phyloP scores from a whole-genome alignment of 92 coral and sea anemone species.

The Montipora capitata region DNA sequence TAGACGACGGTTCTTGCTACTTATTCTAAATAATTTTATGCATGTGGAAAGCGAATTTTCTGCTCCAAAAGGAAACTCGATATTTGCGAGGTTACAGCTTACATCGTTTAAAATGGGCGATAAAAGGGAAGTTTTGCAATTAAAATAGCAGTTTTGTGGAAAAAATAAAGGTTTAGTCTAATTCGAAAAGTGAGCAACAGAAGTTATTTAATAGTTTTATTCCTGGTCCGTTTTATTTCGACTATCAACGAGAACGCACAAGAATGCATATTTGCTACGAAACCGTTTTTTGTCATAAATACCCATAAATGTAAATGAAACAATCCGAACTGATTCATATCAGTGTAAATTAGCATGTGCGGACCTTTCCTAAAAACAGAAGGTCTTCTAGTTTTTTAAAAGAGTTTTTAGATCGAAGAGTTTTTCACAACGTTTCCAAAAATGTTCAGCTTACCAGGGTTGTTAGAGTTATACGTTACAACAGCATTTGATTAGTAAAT shows the following conservation, averaged over 20 bases:
- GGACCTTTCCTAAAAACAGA: not conserved
- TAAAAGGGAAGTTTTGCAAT: no score
- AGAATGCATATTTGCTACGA: not conserved
- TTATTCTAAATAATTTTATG: no score
- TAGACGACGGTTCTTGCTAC: not conserved
- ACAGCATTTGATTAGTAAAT: no score
- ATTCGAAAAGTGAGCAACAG: no score
- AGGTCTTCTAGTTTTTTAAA: not conserved
- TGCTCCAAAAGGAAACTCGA: no score
- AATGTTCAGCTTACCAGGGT: not conserved
- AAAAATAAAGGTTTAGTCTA: no score
- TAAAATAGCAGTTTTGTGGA: no score
- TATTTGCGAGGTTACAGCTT: no score
- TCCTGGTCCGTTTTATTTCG: not conserved
- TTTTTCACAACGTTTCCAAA: not conserved
- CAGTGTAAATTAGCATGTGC: not conserved
- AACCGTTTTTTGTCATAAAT: conserved; percentile 1
- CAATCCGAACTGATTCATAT: not conserved
- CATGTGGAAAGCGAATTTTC: no score
- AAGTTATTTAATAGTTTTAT: no score
- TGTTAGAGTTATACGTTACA: no score
- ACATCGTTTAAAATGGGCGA: no score
- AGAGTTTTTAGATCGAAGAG: not conserved
- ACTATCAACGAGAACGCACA: not conserved
- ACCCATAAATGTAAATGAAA: not conserved